A percentile compares a stretch with the other conserved stretches of the same genome.
These are phyloP conservation scores for Masticophis lateralis DNA, from an alignment of 2,797 vertebrate genomes.

Conservation along the genomic window DNA sequence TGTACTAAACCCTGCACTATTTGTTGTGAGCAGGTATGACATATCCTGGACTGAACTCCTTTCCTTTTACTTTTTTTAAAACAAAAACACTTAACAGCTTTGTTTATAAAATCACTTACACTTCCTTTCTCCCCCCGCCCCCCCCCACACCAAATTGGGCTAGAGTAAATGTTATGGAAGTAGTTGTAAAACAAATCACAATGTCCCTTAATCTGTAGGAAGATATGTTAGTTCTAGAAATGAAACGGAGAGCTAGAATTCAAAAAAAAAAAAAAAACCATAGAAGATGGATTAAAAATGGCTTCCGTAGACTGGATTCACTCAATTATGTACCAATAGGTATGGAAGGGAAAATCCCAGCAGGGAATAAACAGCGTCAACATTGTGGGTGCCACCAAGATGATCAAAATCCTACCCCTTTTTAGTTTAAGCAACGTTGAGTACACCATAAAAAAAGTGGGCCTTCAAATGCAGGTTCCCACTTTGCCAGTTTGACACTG, in stretches of 20 bases:
- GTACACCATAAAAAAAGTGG: not conserved
- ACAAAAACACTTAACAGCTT: conserved; percentile 40
- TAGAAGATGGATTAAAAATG: not conserved
- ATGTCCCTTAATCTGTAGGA: not conserved
- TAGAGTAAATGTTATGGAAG: not conserved
- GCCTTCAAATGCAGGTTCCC: not conserved
- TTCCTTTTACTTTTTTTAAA: not conserved
- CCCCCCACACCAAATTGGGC: no score
- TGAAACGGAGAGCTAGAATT: conserved; percentile 18
- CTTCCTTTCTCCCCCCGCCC: no score
- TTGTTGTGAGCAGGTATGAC: conserved; percentile 43
- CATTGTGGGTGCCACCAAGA: not conserved
- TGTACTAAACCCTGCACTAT: conserved; percentile 50
- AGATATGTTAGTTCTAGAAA: not conserved
- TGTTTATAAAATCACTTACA: not conserved
- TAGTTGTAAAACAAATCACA: conserved; percentile 12
- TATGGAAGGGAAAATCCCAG: not conserved
- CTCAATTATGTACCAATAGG: conserved; percentile 6
- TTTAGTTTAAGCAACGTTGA: not conserved
- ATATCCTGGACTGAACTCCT: conserved; percentile 34
- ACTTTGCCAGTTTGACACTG: not conserved
- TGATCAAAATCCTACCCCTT: not conserved
- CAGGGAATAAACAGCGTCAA: not conserved
- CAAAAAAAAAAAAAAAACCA: conserved; percentile 3
- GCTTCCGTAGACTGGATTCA: not conserved